Percentiles rank a stretch among this genome's conserved stretches.
These are phyloP conservation scores for Andrena cerasifolii DNA, from an alignment of 1,140 invertebrate genomes.

Conservation along the genomic window DNA sequence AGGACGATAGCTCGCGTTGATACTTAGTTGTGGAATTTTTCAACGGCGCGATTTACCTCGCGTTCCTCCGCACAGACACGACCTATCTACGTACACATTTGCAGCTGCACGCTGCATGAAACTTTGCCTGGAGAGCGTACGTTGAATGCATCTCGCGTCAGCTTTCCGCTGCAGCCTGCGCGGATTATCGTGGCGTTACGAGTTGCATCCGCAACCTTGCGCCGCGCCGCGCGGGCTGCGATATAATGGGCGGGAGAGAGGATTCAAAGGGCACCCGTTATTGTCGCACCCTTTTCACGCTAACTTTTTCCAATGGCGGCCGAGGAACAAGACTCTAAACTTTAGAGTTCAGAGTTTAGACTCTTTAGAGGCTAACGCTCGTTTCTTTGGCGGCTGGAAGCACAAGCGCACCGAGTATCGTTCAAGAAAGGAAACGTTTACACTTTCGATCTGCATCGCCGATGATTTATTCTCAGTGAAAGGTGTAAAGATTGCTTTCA, in stretches of 20 bases:
- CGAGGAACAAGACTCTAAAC: conserved; percentile 1
- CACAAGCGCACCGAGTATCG: no score
- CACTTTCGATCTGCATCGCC: no score
- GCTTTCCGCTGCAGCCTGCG: neutral
- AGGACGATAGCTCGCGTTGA: neutral
- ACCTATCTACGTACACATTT: neutral
- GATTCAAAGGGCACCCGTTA: conserved; percentile 12
- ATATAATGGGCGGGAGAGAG: neutral
- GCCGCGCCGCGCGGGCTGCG: neutral
- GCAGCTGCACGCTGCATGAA: neutral
- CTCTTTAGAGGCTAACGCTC: no score
- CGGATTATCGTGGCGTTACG: neutral
- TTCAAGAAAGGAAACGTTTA: no score
- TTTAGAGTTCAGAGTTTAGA: no score
- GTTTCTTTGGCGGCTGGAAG: no score
- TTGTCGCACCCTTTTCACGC: neutral
- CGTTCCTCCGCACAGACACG: neutral
- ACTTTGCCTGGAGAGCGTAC: neutral
- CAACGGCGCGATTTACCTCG: no score
- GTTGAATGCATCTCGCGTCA: neutral
- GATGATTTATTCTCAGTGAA: no score
- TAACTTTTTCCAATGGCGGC: neutral
- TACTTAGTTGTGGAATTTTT: neutral
- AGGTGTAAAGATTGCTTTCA: neutral
- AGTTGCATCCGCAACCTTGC: conserved; percentile 10